Conservation (phyloP, 2,113 vertebrate genomes). For the Microcebus murinus region DNA sequence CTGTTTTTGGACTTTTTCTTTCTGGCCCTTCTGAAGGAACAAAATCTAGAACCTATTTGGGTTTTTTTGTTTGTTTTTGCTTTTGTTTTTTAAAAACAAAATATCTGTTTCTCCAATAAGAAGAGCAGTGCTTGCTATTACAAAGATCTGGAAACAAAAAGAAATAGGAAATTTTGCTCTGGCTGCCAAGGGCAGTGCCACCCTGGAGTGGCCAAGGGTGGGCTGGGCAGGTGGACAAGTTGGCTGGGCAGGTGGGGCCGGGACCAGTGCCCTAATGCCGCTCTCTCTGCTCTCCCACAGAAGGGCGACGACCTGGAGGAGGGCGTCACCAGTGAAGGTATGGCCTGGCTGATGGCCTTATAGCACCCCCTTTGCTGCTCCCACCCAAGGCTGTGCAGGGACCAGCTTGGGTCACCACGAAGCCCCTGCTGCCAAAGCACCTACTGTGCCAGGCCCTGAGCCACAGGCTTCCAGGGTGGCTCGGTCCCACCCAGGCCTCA, state of each 20-base stretch:
- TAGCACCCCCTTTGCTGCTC: not conserved
- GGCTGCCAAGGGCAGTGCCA: not conserved
- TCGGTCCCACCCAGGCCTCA: not conserved
- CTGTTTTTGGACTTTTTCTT: slow-evolving; percentile 41
- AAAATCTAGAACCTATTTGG: not conserved
- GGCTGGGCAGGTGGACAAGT: not conserved
- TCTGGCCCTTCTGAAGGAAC: not conserved
- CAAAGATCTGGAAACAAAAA: not conserved
- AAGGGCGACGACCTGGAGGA: slow-evolving; percentile 96
- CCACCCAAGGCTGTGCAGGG: not conserved
- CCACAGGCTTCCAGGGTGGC: not conserved
- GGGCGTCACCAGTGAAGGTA: slow-evolving; percentile 99
- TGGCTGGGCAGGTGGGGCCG: accelerated
- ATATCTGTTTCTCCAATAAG: not conserved
- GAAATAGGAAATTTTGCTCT: not conserved
- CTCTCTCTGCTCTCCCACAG: slow-evolving; percentile 85
- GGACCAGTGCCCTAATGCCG: not conserved
- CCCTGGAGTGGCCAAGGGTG: not conserved
- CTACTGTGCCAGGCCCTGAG: not conserved
- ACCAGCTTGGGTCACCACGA: not conserved
- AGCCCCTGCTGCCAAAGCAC: not conserved
- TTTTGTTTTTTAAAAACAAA: not conserved
- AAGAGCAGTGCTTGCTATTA: not conserved
- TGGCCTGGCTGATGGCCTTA: not conserved
- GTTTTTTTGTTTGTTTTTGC: slow-evolving; percentile 22